phyloP scores from a whole-genome alignment of 2,888 invertebrate species.

The Siphonodentalium dalli region DNA sequence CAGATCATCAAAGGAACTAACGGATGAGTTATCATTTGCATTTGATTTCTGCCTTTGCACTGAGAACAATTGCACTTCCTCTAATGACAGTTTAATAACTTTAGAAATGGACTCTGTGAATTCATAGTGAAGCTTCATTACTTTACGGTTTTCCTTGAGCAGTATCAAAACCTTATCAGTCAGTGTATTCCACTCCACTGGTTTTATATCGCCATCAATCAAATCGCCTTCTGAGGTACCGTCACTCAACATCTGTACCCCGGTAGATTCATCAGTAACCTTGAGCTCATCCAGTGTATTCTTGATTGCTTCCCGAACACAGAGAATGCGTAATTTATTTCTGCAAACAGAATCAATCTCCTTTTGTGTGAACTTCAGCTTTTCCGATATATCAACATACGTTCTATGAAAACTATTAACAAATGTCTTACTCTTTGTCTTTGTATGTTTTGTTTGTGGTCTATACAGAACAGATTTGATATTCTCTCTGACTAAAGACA shows the following conservation, averaged over 20 bases:
- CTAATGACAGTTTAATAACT: no score
- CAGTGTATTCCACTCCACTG: no score
- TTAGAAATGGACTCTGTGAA: no score
- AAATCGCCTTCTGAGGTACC: neutral
- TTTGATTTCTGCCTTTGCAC: no score
- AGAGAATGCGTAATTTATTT: conserved; percentile 33
- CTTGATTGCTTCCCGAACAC: conserved; percentile 39
- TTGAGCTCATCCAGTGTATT: conserved; percentile 22
- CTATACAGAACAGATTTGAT: conserved; percentile 26
- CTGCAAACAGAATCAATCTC: conserved; percentile 25
- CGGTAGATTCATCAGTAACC: conserved; percentile 23
- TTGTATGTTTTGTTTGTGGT: conserved; percentile 7
- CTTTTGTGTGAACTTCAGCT: conserved; percentile 22
- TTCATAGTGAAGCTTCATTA: no score
- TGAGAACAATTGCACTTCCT: no score
- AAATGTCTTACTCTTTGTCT: conserved; percentile 8
- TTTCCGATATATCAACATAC: conserved; percentile 28
- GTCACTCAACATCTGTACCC: conserved; percentile 8
- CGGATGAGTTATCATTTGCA: no score
- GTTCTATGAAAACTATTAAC: conserved; percentile 29
- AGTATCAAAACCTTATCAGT: no score
- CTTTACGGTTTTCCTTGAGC: no score
- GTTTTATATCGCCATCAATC: neutral
- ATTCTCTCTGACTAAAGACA: conserved; percentile 30
- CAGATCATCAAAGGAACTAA: no score